phyloP scores from a whole-genome alignment of 2,888 invertebrate species.

The Rhagium mordax region DNA sequence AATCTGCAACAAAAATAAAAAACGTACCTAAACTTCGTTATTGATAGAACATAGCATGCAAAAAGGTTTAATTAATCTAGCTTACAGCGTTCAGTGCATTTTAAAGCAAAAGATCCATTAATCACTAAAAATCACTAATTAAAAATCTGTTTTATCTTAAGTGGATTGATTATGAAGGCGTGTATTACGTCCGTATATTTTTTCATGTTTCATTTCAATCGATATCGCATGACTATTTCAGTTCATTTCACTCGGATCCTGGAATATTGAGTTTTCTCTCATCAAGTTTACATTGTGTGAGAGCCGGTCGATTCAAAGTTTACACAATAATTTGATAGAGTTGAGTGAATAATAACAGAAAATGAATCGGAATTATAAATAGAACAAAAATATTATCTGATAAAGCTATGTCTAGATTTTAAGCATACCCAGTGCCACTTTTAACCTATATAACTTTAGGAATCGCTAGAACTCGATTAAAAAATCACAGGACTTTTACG shows the following conservation, averaged over 20 bases:
- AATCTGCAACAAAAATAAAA: neutral
- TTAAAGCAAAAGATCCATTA: neutral
- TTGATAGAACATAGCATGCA: neutral
- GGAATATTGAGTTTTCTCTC: neutral
- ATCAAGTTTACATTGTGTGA: neutral
- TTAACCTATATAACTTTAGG: too few species aligned
- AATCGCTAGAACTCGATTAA: too few species aligned
- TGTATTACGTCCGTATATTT: neutral
- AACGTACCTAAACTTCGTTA: neutral
- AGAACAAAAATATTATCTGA: too few species aligned
- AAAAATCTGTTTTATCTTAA: neutral
- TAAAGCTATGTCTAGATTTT: too few species aligned
- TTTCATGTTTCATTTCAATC: neutral
- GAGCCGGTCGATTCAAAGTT: neutral
- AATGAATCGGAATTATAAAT: too few species aligned
- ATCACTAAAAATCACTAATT: neutral
- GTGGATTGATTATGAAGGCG: neutral
- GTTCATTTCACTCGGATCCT: neutral
- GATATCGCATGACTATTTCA: neutral
- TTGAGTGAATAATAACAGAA: neutral
- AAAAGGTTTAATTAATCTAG: neutral
- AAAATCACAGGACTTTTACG: too few species aligned
- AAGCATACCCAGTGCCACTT: too few species aligned
- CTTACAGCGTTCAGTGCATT: neutral
- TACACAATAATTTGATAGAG: neutral